Evolutionary conservation across 2,888 invertebrate genomes (phyloP), one percentile per base, ranked within the genome.

Genomic region (Leucozona laternaria): DNA sequence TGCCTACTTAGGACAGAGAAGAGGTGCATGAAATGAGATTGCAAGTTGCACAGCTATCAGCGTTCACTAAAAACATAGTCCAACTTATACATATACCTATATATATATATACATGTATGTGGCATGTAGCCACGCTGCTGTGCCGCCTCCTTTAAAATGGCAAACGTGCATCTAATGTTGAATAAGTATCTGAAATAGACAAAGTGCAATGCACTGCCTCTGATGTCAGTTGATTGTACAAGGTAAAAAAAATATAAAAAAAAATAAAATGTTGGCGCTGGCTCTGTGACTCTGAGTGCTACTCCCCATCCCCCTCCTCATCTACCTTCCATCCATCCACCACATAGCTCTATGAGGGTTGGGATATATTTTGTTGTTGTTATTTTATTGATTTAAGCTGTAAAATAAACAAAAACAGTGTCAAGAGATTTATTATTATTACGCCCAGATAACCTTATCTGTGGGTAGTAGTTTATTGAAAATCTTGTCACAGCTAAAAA

Each of bases 151-250:
- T 79, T 79, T 72, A 28, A 79, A 87, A 87, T 87, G 75, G 71
- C 83, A 87, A 87, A 87, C 87, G 87, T 87, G 83, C 68, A 87
- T 87, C 87, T 87, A 87, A 87, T 87, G 76, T 79, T 83, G 28
- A 64, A 64, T 28, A 48, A 64, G 25, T 45, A 64, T 43, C 64
- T 66, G 79, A 87, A 87, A 79, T 83, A 83, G 82, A 78, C 75
- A 79, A 64, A 86, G 86, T 86, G 86, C 86, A 86, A 79, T 86
- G 86, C 82, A 86, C 86, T 79, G 73, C 1, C 85, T 81, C 62
- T 73, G 85, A 81, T 81, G 82, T 86, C 82, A 79, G 82, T 66
- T 62, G 58, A 75, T 81, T 70, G 85, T 82, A 75, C 86, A 86
- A 86, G 86, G 86, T 86, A 82, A 82, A 79, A 82, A 81, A 73